These are phyloP conservation scores for Orbicella faveolata DNA, from an alignment of 64 coral and sea anemone genomes.

Conservation along the genomic window DNA sequence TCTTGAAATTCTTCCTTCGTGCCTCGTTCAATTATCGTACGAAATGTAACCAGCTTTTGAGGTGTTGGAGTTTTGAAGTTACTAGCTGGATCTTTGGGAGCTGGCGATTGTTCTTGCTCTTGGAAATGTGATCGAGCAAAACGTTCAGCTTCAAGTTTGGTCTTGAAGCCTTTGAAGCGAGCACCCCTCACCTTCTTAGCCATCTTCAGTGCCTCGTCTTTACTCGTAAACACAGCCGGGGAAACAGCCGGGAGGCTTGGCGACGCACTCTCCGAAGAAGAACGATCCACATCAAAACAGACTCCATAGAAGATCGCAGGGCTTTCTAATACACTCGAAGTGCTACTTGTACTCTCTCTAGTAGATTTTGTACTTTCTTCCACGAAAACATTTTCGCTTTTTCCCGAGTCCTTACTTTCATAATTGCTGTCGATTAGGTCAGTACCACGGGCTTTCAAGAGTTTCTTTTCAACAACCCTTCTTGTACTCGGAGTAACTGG, in stretches of 20 bases:
- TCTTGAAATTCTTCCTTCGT: conserved; percentile 60
- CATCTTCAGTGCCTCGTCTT: conserved; percentile 62
- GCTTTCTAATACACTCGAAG: not conserved
- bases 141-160: conserved; percentile 61
- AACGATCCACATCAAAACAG: conserved; percentile 53
- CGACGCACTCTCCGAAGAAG: not conserved
- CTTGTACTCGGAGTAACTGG: conserved; percentile 81
- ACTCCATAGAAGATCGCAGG: conserved; percentile 72
- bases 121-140: conserved; percentile 53
- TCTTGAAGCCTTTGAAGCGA: conserved; percentile 80
- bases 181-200: conserved; percentile 76
- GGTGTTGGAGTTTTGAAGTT: conserved; percentile 76
- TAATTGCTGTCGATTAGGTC: not conserved
- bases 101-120: not conserved
- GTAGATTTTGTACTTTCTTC: not conserved
- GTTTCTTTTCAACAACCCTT: conserved; percentile 71
- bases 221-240: conserved; percentile 71
- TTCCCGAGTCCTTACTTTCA: not conserved
- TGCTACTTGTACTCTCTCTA: not conserved
- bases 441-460: conserved; percentile 45
- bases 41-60: conserved; percentile 72
- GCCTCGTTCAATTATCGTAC: conserved; percentile 72
- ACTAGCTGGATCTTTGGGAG: conserved; percentile 58
- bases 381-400: not conserved
- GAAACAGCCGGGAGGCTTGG: conserved; percentile 53